Evolutionary conservation across 2,888 invertebrate species (phyloP), one percentile per base, ranked within the genome.

Genomic region (Caenorhabditis sulstoni): DNA sequence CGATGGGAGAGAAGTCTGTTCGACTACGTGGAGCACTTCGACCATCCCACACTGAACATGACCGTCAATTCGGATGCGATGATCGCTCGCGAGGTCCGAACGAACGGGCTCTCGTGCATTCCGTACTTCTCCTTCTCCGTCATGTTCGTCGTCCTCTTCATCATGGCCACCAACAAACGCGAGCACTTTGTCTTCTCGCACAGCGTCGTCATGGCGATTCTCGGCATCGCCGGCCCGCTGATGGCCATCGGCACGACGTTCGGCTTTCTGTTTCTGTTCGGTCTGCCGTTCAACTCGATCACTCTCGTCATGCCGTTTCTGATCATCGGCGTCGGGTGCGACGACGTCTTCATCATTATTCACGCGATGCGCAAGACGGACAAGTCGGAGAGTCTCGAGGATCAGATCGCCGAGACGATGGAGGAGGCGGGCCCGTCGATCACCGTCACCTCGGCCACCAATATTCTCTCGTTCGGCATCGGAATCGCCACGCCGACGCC

Each of bases 241-340:
- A 84, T 87, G 85, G 87, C 86, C 0, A 76, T 75, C 12, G 82
- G 78, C 0, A 85, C 84, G 45, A 85, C 82, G 7, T 86, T 85
- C 62, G 84, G 87, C n/a, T 61, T 86, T 39, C 64, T 87, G 12
- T 76, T 83, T 52, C 66, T 86, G 0, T 62, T 86, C 29, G 87
- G 86, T 0, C 44, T 83, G 2, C 85, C 86, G 3, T 86, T 87
- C 82, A 86, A 85, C 65, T 86, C 87, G 4, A 87, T 87, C 58
- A 81, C 82, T 11, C 59, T 87, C 11, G 86, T 87, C n/a, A 86
- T 87, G 86, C 87, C 87, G 9, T 87, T 87, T 58, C 62, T 87
- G 9, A 86, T 87, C 53, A 86, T 87, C 49, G 86, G 86, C 16
- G 86, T 87, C 8, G 87, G 87, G 9, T 85, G 82, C 41, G 87